A percentile compares a stretch with the other conserved stretches of the same genome.
These are phyloP conservation scores for Drosophila flavopinicola DNA, from an alignment of 2,888 invertebrate species.

Conservation along the genomic window DNA sequence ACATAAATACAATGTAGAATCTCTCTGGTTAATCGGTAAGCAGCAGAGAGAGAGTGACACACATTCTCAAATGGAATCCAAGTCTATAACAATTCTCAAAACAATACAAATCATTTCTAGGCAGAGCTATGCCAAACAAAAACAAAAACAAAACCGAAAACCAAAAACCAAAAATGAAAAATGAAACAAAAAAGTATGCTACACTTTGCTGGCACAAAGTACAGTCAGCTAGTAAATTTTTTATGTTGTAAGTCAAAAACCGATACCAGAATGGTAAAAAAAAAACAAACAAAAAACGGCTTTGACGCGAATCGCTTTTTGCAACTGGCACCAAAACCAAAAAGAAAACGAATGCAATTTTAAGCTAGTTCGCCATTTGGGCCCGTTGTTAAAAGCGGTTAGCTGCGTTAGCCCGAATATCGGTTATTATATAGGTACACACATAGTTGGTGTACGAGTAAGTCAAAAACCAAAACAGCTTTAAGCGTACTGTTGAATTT, in stretches of 20 bases:
- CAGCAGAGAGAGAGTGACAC: background rate
- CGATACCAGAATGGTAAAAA: slow-evolving; percentile 11
- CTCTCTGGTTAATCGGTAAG: slow-evolving; percentile 30
- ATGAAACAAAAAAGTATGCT: slow-evolving; percentile 21
- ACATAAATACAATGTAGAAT: slow-evolving; percentile 23
- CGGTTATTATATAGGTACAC: slow-evolving; percentile 36
- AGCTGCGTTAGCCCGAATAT: slow-evolving; percentile 2
- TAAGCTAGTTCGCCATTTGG: slow-evolving; percentile 10
- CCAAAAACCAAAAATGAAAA: slow-evolving; percentile 3
- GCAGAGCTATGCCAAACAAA: slow-evolving; percentile 42
- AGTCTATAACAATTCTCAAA: slow-evolving; percentile 32
- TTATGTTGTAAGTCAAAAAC: slow-evolving; percentile 45
- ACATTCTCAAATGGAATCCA: slow-evolving; percentile 15
- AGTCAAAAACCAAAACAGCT: slow-evolving; percentile 54
- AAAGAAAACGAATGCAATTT: background rate
- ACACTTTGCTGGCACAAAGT: slow-evolving; percentile 53
- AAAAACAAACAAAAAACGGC: slow-evolving; percentile 9
- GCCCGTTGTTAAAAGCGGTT: slow-evolving; percentile 19
- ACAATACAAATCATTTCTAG: slow-evolving; percentile 45
- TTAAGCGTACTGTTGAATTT: slow-evolving; percentile 74
- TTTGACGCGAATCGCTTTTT: slow-evolving; percentile 23
- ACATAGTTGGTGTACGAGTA: slow-evolving; percentile 37
- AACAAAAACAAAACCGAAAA: slow-evolving; percentile 2
- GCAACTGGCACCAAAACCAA: slow-evolving; percentile 10
- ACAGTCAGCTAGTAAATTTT: slow-evolving; percentile 51